Evolutionary conservation across 2,797 vertebrate species (phyloP), one percentile per base, ranked within the genome.

Genomic region (Sebastes steindachneri): DNA sequence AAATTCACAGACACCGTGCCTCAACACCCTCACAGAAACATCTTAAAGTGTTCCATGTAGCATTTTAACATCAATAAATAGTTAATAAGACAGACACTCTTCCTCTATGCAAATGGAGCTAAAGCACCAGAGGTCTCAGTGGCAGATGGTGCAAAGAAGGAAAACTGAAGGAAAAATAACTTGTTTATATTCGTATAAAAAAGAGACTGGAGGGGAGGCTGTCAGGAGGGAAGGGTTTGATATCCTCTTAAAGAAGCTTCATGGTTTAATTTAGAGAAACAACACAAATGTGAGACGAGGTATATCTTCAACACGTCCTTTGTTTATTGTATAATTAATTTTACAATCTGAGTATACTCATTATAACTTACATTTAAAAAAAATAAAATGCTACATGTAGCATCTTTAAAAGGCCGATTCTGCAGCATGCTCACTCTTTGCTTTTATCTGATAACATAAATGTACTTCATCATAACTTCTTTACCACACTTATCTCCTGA

Each of bases 91-190:
- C 26, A 35, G 67, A 68, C 17, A 62, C 60, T 77, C 6, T 6
- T 57, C 9, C 25, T 48, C 23, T 59, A 26, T 51, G 54, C 72
- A 76, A 59, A 63, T 70, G 15, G 4, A 75, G 51, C 66, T 17
- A 1, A 66, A 82, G 77, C 45, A 53, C 76, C 69, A 33, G 82
- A 63, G 60, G 76, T 77, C 54, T 76, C 19, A 41, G 37, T n/a
- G 31, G 68, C 83, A 89, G 85, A 86, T 85, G 86, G 79, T 83
- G 64, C 15, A 73, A 57, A 54, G 66, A 71, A 70, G 45, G 9
- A 69, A 70, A 76, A 74, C 31, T 53, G 57, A 54, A 33, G 31
- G 35, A 51, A 48, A 88, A 69, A 76, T n/a, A 62, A 62, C 48
- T 51, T 75, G 58, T 75, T 87, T 63, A 79, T 79, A 31, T 62